A percentile compares a stretch with the other conserved stretches of the same genome.
phyloP scores from a whole-genome alignment of 2,797 vertebrate genomes.

The Coluber constrictor region DNA sequence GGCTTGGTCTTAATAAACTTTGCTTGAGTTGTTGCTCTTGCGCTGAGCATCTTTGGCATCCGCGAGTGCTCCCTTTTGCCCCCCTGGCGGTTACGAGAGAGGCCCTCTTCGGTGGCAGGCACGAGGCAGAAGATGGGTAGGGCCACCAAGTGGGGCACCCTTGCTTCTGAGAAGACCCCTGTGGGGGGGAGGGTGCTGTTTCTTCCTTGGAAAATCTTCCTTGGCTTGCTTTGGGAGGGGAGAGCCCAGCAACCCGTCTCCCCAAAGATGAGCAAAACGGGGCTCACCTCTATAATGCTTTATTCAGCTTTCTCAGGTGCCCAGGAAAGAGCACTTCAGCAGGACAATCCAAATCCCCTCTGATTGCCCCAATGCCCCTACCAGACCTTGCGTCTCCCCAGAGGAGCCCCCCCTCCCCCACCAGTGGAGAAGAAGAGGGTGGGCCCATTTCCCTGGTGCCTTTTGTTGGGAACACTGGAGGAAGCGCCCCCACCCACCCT shows the following conservation, averaged over 20 bases:
- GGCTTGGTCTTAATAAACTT: background rate
- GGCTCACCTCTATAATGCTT: background rate
- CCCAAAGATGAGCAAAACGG: background rate
- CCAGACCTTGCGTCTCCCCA: background rate
- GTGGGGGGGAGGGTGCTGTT: background rate
- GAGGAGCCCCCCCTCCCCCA: background rate
- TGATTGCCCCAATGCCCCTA: accelerated
- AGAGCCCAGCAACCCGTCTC: too few relatives aligned
- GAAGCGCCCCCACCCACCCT: accelerated
- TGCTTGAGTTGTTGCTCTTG: background rate
- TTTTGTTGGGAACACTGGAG: background rate
- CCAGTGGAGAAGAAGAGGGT: background rate
- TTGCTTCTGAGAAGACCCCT: background rate
- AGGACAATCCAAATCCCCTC: background rate
- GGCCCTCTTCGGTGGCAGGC: background rate
- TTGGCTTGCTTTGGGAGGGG: background rate
- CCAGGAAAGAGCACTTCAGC: background rate
- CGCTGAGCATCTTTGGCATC: background rate
- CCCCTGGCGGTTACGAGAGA: accelerated
- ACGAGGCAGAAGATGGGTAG: background rate
- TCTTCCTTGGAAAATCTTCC: too few relatives aligned
- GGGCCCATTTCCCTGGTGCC: background rate
- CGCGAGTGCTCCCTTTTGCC: background rate
- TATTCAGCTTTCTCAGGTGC: background rate
- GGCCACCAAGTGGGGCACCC: background rate